A percentile compares a stretch with the other conserved stretches of the same genome.
phyloP scores from a whole-genome alignment of 2,888 invertebrate genomes.

The Sinodicranocentrus sp. region DNA sequence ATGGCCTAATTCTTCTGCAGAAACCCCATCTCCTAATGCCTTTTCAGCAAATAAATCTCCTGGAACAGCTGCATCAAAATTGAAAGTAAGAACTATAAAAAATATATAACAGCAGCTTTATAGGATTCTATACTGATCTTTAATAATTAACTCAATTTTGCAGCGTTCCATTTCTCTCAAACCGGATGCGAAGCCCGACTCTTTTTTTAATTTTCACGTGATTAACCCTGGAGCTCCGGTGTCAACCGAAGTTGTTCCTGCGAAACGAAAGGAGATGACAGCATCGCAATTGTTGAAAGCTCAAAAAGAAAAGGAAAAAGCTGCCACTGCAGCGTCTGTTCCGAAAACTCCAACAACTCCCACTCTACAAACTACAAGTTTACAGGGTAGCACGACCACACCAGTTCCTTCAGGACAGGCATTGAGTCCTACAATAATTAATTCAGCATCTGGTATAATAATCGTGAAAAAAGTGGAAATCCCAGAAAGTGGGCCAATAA shows the following conservation, averaged over 20 bases:
- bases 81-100: too few relatives aligned
- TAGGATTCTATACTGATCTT: too few relatives aligned
- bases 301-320: slow-evolving; percentile 58
- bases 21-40: slow-evolving; percentile 3
- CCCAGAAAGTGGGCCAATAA: not conserved
- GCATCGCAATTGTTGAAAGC: slow-evolving; percentile 67
- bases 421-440: too few relatives aligned
- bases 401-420: too few relatives aligned
- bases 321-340: slow-evolving; percentile 16
- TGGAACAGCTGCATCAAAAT: slow-evolving; percentile 26
- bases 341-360: slow-evolving; percentile 25
- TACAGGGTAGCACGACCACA: too few relatives aligned
- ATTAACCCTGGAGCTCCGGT: slow-evolving; percentile 70
- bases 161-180: too few relatives aligned
- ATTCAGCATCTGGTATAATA: too few relatives aligned
- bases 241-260: slow-evolving; percentile 74
- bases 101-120: too few relatives aligned
- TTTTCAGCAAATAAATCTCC: slow-evolving; percentile 30
- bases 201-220: slow-evolving; percentile 75
- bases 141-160: too few relatives aligned
- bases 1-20: slow-evolving; percentile 1
- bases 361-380: not conserved
- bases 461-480: slow-evolving; percentile 45
- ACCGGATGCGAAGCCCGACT: slow-evolving; percentile 18
- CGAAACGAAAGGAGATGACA: slow-evolving; percentile 72